A percentile compares a stretch with the other conserved stretches of the same genome.
phyloP scores from a whole-genome alignment of 2,888 invertebrate genomes.

The Eupithecia pulchellata region DNA sequence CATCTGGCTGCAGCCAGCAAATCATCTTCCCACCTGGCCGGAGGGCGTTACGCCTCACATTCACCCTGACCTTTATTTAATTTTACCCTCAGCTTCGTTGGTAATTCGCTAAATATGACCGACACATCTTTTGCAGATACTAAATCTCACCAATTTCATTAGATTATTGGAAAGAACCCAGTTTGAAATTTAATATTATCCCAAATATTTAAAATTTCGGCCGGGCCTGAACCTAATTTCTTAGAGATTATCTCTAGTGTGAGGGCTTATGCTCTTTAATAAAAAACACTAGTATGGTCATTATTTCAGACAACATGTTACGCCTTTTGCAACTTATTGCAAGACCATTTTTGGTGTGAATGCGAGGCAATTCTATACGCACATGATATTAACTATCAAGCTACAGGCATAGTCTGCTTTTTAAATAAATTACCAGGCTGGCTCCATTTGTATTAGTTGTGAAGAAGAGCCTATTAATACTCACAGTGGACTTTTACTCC shows the following conservation, averaged over 20 bases:
- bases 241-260: too few species aligned
- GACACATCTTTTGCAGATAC: constrained; percentile 6
- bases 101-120: background rate
- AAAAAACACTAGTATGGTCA: constrained; percentile 9
- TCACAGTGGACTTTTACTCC: constrained; percentile 55
- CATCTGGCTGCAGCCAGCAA: too few species aligned
- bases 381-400: constrained; percentile 30
- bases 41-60: too few species aligned
- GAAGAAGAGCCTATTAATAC: constrained; percentile 50
- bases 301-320: constrained; percentile 24
- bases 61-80: too few species aligned
- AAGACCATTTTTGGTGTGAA: constrained; percentile 23
- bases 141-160: constrained; percentile 6
- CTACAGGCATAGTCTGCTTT: constrained; percentile 35
- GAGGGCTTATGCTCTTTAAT: too few species aligned
- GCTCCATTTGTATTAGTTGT: constrained; percentile 53
- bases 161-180: constrained; percentile 25
- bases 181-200: too few species aligned
- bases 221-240: too few species aligned
- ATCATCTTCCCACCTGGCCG: too few species aligned
- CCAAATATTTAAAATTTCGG: too few species aligned
- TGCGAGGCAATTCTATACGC: constrained; percentile 32
- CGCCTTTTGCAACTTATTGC: constrained; percentile 24
- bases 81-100: too few species aligned
- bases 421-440: constrained; percentile 39